phyloP scores from a whole-genome alignment of 2,888 invertebrate genomes.

The Deilephila porcellus region DNA sequence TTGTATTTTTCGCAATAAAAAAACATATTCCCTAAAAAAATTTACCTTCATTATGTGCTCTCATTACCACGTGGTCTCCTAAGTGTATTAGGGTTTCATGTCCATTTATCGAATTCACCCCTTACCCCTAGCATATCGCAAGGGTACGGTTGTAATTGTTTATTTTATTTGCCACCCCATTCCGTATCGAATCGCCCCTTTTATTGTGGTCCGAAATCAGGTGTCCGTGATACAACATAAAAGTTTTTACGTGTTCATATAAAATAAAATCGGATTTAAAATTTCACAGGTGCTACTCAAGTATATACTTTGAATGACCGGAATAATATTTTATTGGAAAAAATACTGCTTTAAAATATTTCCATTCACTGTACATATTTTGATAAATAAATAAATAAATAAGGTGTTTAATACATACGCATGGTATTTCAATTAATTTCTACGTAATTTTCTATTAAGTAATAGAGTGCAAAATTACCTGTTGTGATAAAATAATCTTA shows the following conservation, averaged over 20 bases:
- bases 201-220: slow-evolving; percentile 30
- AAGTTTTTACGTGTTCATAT: slow-evolving; percentile 19
- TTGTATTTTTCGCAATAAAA: neutral
- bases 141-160: slow-evolving; percentile 46
- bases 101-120: slow-evolving; percentile 54
- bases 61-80: slow-evolving; percentile 16
- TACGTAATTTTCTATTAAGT: neutral
- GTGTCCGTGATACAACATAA: slow-evolving; percentile 29
- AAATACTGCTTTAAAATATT: too few species aligned
- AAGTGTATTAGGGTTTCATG: slow-evolving; percentile 32
- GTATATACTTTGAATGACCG: slow-evolving; percentile 1
- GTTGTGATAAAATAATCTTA: neutral
- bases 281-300: neutral
- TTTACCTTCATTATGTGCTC: neutral
- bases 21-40: neutral
- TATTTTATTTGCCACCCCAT: slow-evolving; percentile 28
- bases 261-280: neutral
- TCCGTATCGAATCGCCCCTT: slow-evolving; percentile 24
- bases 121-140: slow-evolving; percentile 47
- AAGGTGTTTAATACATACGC: too few species aligned
- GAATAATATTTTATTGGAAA: neutral
- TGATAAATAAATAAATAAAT: too few species aligned
- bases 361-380: too few species aligned
- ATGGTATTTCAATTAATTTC: neutral
- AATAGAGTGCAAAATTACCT: neutral